These are phyloP conservation scores for Murina feae DNA, from an alignment of 2,113 vertebrate genomes.

Conservation along the genomic window DNA sequence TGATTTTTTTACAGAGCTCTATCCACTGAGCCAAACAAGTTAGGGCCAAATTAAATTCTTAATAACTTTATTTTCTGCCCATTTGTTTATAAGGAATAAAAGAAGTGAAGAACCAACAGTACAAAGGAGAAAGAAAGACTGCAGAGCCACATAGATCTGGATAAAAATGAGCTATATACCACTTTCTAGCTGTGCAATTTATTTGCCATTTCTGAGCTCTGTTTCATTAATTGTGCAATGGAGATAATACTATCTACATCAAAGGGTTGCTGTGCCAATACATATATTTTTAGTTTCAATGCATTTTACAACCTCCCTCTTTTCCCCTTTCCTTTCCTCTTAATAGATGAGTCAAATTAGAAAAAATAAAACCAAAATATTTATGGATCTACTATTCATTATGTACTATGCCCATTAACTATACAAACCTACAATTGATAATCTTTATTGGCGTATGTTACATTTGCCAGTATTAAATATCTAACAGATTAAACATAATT, in stretches of 20 bases:
- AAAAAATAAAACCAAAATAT: background rate
- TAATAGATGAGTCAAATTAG: background rate
- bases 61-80: background rate
- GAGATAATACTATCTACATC: background rate
- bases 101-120: background rate
- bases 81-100: background rate
- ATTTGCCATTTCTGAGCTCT: background rate
- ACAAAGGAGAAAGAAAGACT: background rate
- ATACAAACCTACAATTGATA: conserved; percentile 14
- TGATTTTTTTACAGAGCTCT: too few species aligned
- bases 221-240: background rate
- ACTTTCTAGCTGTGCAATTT: background rate
- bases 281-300: background rate
- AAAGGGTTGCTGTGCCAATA: background rate
- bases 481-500: background rate
- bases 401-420: conserved; percentile 29
- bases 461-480: conserved; percentile 51
- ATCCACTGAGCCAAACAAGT: too few species aligned
- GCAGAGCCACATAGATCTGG: background rate
- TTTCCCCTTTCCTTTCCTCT: background rate
- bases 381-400: background rate
- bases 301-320: background rate
- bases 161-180: background rate
- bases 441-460: conserved; percentile 45
- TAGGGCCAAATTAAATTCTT: background rate